A percentile compares a stretch with the other conserved stretches of the same genome.
These are phyloP conservation scores for Prunella strophiata DNA, from an alignment of 2,797 vertebrate species.

Conservation along the genomic window DNA sequence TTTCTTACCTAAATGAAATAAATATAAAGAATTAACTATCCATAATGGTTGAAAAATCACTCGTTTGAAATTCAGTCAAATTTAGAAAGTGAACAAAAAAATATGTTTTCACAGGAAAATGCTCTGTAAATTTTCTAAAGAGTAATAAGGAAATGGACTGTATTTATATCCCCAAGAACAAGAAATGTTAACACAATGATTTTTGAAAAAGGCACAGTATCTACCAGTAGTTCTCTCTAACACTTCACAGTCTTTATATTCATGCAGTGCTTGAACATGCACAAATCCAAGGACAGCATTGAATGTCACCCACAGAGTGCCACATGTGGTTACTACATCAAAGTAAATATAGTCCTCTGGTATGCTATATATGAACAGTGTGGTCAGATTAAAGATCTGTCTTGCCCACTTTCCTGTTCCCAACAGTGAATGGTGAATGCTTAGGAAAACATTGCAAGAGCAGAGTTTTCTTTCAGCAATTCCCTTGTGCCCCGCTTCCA, in stretches of 20 bases:
- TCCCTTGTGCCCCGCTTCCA: not conserved
- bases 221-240: not conserved
- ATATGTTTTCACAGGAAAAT: not conserved
- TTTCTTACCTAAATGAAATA: not conserved
- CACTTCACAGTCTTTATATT: not conserved
- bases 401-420: not conserved
- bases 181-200: not conserved
- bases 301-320: not conserved
- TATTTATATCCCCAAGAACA: not conserved
- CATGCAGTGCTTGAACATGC: not conserved
- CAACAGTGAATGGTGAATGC: not conserved
- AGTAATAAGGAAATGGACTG: not conserved
- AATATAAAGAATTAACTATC: not conserved
- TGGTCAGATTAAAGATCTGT: not conserved
- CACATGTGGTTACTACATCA: not conserved
- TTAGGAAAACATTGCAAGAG: not conserved
- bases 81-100: not conserved
- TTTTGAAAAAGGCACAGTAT: not conserved
- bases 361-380: not conserved
- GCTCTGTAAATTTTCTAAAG: not conserved
- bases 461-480: not conserved
- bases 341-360: not conserved
- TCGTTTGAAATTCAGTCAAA: not conserved
- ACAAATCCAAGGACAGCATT: not conserved
- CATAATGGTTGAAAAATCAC: not conserved